Evolutionary conservation across 2,888 invertebrate species (phyloP), one percentile per base, ranked within the genome.

Genomic region (Andrena fulva): DNA sequence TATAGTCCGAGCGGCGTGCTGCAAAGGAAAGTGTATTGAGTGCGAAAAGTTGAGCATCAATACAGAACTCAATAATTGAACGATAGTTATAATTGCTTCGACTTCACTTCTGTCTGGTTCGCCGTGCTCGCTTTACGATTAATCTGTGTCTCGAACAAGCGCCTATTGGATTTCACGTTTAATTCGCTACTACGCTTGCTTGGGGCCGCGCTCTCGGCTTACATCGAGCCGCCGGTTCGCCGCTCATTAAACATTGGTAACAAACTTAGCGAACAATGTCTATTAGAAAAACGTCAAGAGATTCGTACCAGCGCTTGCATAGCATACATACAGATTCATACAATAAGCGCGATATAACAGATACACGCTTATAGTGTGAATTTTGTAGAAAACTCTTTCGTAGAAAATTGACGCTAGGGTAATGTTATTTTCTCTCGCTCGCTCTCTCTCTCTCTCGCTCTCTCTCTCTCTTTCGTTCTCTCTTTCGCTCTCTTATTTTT

Each of bases 371-470:
- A 88, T 87, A 70, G 84, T 82, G 82, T 85, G 89, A 89, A 87
- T 89, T 80, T 87, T 86, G 89, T 89, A 88, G 89, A 88, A 88
- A 89, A 87, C 83, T 89, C 83, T 89, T 84, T 92, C 88, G 92
- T 93, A 93, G 91, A 93, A 93, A 93, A 93, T 93, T 93, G 93
- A 93, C 93, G 91, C 92, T 93, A 92, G 91, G 92, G 91, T 92
- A 90, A 91, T 91, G 78, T 87, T 85, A 70, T 84, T 63, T 80
- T 78, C 78, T 83, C 81, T 70, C 63, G 63, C 42, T 75, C 35
- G 75, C 63, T 68, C 63, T 54, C 48, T 54, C 31, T n/a, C 48
- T 24, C 24, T 33, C 52, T 33, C 54, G 20, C 42, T 1, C 59
- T 60, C 8, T 31, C 48, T 31, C 48, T 24, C 42, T 33, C 8